A percentile compares a stretch with the other conserved stretches of the same genome.
phyloP scores from a whole-genome alignment of 1,140 invertebrate genomes.

The Nephotettix cincticeps region DNA sequence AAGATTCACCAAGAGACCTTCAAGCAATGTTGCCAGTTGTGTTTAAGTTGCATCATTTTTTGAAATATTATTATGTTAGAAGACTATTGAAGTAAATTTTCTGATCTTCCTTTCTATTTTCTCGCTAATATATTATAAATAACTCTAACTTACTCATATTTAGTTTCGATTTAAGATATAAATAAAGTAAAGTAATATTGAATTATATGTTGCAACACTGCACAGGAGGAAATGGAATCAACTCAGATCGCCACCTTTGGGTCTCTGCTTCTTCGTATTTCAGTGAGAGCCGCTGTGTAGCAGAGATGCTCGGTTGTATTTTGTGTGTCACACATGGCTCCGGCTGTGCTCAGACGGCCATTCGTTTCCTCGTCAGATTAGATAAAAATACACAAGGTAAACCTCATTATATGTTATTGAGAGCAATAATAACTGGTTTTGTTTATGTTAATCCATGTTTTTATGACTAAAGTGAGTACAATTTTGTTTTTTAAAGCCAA shows the following conservation, averaged over 20 bases:
- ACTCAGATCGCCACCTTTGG: constrained; percentile 20
- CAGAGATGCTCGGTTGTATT: constrained; percentile 19
- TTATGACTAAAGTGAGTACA: not conserved
- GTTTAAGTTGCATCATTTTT: too few species aligned
- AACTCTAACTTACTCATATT: too few species aligned
- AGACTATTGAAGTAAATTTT: too few species aligned
- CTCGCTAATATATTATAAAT: too few species aligned
- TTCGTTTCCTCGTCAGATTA: not conserved
- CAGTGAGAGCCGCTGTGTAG: constrained; percentile 27
- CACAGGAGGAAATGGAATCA: constrained; percentile 24
- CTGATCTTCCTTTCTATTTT: too few species aligned
- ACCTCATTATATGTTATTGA: not conserved
- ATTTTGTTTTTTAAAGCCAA: not conserved
- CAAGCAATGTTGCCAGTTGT: too few species aligned
- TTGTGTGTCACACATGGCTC: constrained; percentile 32
- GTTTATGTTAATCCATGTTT: not conserved
- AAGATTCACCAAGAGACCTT: too few species aligned
- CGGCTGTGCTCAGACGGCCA: not conserved
- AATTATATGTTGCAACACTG: constrained; percentile 20
- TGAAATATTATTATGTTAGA: too few species aligned
- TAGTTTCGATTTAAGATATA: too few species aligned
- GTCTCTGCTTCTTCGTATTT: constrained; percentile 25
- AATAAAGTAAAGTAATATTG: not conserved
- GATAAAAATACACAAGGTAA: constrained; percentile 8
- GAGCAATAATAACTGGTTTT: not conserved